Evolutionary conservation across 1,140 invertebrate genomes (phyloP).

Genomic region (Coptotermes formosanus): DNA sequence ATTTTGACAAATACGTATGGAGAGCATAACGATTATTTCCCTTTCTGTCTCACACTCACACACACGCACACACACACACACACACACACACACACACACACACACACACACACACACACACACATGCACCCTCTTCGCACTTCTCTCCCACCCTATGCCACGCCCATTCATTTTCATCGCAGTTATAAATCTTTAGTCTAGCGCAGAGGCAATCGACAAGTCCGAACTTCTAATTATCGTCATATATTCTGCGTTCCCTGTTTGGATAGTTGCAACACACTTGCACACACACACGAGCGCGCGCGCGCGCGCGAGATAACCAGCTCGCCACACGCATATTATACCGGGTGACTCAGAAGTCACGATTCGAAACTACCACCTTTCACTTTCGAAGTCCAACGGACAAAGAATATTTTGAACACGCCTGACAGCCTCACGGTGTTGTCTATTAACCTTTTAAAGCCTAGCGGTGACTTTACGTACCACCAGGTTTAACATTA

Average conservation of each 20-base stretch:
- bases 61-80: background rate
- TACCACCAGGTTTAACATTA: too few species aligned
- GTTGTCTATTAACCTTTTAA: too few species aligned
- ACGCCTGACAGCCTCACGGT: too few species aligned
- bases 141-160: background rate
- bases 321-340: background rate
- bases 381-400: too few species aligned
- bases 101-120: background rate
- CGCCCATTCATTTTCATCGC: constrained; percentile 11
- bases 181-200: constrained; percentile 10
- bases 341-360: background rate
- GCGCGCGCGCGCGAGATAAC: background rate
- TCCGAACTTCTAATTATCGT: background rate
- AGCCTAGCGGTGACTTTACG: too few species aligned
- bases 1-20: background rate
- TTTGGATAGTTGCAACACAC: background rate
- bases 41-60: background rate
- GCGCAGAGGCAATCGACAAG: constrained; percentile 3
- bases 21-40: background rate
- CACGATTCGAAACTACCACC: background rate
- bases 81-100: background rate
- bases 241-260: background rate
- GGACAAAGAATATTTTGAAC: too few species aligned
- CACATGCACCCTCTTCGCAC: background rate
- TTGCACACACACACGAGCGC: background rate